Conservation (phyloP, 30 jellyfish, hydroid and myxozoan species). For the Catostylus mosaicus region DNA sequence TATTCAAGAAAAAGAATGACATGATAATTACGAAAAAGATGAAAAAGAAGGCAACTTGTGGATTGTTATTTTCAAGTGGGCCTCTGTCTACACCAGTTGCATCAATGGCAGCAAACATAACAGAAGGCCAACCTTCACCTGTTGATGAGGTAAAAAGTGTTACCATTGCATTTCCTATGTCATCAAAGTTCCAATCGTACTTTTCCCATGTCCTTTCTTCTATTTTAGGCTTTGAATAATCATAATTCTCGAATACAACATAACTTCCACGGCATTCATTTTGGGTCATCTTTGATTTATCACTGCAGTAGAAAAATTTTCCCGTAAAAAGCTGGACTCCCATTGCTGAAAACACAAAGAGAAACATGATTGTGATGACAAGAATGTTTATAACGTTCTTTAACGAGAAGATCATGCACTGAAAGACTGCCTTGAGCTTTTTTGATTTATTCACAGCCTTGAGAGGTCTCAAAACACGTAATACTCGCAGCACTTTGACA, state of each 20-base stretch:
- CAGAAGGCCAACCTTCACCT: conserved; percentile 93
- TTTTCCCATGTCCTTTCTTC: conserved; percentile 51
- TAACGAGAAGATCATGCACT: conserved; percentile 80
- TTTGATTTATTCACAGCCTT: conserved; percentile 68
- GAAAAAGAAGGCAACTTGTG: conserved; percentile 72
- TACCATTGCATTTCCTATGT: conserved; percentile 63
- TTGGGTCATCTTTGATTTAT: conserved; percentile 62
- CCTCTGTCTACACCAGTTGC: conserved; percentile 65
- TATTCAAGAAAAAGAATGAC: conserved; percentile 83
- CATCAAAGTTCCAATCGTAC: conserved; percentile 72
- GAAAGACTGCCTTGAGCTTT: conserved; percentile 76
- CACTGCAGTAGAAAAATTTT: conserved; percentile 71
- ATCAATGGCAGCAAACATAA: conserved; percentile 80
- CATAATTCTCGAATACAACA: conserved; percentile 37
- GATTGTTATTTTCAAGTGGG: conserved; percentile 63
- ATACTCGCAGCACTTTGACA: conserved; percentile 65
- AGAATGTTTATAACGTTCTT: conserved; percentile 75
- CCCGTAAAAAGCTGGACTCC: conserved; percentile 85
- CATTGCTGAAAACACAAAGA: conserved; percentile 76
- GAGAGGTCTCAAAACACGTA: conserved; percentile 63
- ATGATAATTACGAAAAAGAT: conserved; percentile 71
- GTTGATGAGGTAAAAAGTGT: conserved; percentile 84
- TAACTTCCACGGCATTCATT: conserved; percentile 75
- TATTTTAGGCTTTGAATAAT: conserved; percentile 64
- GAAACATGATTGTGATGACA: conserved; percentile 67